phyloP scores from a whole-genome alignment of 2,888 invertebrate genomes.

The Agrypnus murinus region DNA sequence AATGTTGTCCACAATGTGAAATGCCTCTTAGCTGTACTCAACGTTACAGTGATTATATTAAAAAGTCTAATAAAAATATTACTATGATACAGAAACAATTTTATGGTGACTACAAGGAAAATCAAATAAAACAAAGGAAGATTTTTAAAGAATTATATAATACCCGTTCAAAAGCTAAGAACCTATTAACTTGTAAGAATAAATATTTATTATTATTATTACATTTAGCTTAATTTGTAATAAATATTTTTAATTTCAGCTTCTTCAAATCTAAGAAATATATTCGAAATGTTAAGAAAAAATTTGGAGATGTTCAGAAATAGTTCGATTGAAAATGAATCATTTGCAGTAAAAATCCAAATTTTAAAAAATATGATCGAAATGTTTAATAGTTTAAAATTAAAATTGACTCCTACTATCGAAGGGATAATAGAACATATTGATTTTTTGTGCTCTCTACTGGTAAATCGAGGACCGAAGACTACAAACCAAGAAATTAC shows the following conservation, averaged over 20 bases:
- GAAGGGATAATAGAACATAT: slow-evolving; percentile 43
- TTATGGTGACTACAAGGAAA: slow-evolving; percentile 67
- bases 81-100: slow-evolving; percentile 70
- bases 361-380: slow-evolving; percentile 55
- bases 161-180: slow-evolving; percentile 15
- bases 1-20: slow-evolving; percentile 76
- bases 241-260: slow-evolving; percentile 5
- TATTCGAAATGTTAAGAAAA: slow-evolving; percentile 31
- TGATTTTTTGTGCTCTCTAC: slow-evolving; percentile 54
- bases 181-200: neutral
- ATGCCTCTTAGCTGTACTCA: slow-evolving; percentile 76
- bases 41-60: slow-evolving; percentile 75
- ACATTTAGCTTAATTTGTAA: neutral
- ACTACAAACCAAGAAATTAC: slow-evolving; percentile 63
- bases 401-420: slow-evolving; percentile 26
- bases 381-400: slow-evolving; percentile 41
- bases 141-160: slow-evolving; percentile 42
- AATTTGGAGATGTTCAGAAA: slow-evolving; percentile 51
- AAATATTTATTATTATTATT: neutral
- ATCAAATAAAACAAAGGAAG: slow-evolving; percentile 57
- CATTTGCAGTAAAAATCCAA: slow-evolving; percentile 56
- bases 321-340: no score
- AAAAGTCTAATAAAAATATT: slow-evolving; percentile 69
- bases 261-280: neutral
- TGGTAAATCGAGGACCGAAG: slow-evolving; percentile 54